phyloP scores from a whole-genome alignment of 2,888 invertebrate species.

The Papilio demoleus region DNA sequence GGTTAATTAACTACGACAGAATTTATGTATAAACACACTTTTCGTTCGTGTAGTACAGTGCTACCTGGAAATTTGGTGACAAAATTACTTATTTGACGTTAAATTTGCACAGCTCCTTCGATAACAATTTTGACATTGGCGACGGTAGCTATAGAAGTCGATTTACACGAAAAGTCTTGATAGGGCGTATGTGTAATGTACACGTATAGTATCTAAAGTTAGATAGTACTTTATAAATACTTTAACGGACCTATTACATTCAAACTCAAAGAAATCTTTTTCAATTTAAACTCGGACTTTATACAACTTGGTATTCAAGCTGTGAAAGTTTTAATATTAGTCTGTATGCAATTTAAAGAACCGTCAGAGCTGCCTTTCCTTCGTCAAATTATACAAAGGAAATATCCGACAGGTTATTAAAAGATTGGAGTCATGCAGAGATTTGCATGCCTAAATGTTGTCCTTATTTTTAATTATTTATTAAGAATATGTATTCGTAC shows the following conservation, averaged over 20 bases:
- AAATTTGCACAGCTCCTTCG: no score
- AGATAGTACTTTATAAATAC: no score
- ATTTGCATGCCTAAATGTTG: slow-evolving; percentile 9
- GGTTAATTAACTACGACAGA: no score
- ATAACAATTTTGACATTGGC: no score
- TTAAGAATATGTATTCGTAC: background rate
- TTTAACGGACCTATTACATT: background rate
- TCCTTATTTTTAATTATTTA: slow-evolving; percentile 8
- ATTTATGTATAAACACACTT: no score
- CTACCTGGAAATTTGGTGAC: no score
- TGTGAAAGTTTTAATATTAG: background rate
- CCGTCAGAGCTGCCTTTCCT: slow-evolving; percentile 16
- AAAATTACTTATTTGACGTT: no score
- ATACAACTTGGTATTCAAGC: background rate
- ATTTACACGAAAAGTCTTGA: no score
- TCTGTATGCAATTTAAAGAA: slow-evolving; percentile 2
- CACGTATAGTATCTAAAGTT: no score
- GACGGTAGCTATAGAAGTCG: no score
- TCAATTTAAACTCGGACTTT: background rate
- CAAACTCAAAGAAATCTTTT: background rate
- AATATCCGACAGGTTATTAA: slow-evolving; percentile 22
- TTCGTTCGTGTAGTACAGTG: no score
- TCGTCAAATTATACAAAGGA: slow-evolving; percentile 18
- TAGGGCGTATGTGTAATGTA: no score
- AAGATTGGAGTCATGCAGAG: slow-evolving; percentile 19